Conservation (phyloP, 2,888 invertebrate species). For the Cremastinae sp. region DNA sequence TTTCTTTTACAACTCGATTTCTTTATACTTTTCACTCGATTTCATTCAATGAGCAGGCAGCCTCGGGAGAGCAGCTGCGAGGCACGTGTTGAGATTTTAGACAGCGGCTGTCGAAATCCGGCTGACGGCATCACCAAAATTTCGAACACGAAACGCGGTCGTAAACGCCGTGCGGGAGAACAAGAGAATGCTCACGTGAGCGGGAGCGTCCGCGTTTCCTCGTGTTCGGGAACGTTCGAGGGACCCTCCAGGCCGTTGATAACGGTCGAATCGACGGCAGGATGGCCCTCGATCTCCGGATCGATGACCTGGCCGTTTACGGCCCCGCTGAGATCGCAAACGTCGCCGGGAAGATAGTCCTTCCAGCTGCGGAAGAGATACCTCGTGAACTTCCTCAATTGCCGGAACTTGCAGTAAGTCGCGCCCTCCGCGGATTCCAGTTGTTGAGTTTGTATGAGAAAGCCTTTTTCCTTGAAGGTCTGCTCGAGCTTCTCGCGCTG, state of each 20-base stretch:
- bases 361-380: slow-evolving; percentile 96
- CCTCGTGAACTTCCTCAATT: slow-evolving; percentile 93
- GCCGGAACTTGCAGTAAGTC: slow-evolving; percentile 95
- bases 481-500: slow-evolving; percentile 94
- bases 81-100: not conserved
- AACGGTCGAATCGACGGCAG: slow-evolving; percentile 58
- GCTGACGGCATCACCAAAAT: not conserved
- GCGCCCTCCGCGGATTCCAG: slow-evolving; percentile 95
- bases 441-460: slow-evolving; percentile 95
- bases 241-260: not conserved
- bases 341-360: slow-evolving; percentile 92
- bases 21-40: not conserved
- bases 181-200: slow-evolving; percentile 67
- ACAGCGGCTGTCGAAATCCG: too few relatives aligned
- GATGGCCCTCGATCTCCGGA: slow-evolving; percentile 67
- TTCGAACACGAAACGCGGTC: not conserved
- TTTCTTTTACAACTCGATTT: slow-evolving; percentile 3
- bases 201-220: slow-evolving; percentile 73
- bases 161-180: not conserved
- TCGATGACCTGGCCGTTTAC: slow-evolving; percentile 68
- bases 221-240: slow-evolving; percentile 58
- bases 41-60: not conserved
- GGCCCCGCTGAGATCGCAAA: slow-evolving; percentile 78
- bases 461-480: slow-evolving; percentile 95
- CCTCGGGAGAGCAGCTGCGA: not conserved